Conservation (phyloP, 1,140 invertebrate species). For the Anadara kagoshimensis region DNA sequence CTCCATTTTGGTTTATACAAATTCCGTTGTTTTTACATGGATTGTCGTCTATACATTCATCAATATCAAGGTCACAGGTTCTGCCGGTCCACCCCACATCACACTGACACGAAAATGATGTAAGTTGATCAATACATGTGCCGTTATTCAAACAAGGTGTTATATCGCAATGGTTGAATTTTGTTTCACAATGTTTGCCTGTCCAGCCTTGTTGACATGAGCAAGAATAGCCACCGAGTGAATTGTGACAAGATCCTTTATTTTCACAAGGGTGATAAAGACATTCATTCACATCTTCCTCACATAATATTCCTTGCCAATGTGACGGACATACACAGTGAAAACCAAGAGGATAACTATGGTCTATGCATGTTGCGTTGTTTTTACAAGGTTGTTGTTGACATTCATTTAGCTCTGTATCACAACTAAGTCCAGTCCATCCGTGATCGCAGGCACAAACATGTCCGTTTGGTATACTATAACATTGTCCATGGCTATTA, state of each 20-base stretch:
- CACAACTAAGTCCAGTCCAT: background rate
- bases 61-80: constrained; percentile 34
- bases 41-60: constrained; percentile 65
- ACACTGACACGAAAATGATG: constrained; percentile 67
- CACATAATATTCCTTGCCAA: constrained; percentile 66
- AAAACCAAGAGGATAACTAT: constrained; percentile 38
- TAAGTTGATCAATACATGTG: background rate
- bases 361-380: constrained; percentile 54
- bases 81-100: constrained; percentile 78
- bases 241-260: constrained; percentile 3
- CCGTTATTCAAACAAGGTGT: background rate
- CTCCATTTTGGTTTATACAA: background rate
- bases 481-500: constrained; percentile 81
- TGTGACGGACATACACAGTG: constrained; percentile 56
- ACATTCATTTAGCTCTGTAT: constrained; percentile 15
- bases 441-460: constrained; percentile 18
- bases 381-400: constrained; percentile 47
- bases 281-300: constrained; percentile 58
- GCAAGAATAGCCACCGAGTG: background rate
- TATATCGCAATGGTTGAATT: background rate
- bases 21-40: constrained; percentile 75
- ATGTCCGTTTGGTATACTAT: constrained; percentile 84
- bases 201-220: background rate
- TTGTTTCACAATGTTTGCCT: background rate
- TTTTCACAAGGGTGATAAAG: constrained; percentile 75